Conservation (phyloP, 2,113 vertebrate genomes). For the Podilymbus podiceps region DNA sequence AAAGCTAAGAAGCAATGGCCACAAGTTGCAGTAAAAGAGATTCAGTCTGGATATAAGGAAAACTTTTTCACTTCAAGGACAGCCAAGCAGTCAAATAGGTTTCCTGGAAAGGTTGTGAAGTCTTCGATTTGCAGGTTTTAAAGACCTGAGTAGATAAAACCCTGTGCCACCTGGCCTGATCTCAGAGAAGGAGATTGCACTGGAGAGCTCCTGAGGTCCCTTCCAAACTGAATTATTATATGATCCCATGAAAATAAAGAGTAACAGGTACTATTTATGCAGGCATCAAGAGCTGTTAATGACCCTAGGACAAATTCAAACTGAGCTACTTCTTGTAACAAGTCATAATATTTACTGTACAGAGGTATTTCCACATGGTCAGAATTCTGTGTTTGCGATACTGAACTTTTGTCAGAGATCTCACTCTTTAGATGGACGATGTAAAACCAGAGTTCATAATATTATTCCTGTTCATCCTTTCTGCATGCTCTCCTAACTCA, state of each 20-base stretch:
- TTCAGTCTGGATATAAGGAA: neutral
- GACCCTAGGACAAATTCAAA: neutral
- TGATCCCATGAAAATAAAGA: neutral
- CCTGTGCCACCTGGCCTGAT: neutral
- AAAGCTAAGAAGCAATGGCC: neutral
- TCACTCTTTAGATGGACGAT: neutral
- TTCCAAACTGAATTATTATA: neutral
- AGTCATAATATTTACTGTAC: neutral
- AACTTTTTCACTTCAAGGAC: neutral
- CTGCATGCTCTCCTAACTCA: neutral
- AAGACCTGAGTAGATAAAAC: neutral
- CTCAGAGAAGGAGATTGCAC: neutral
- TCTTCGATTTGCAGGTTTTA: neutral
- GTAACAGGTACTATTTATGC: neutral
- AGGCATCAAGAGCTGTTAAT: neutral
- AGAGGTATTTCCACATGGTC: neutral
- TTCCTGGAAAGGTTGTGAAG: neutral
- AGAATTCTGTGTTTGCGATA: neutral
- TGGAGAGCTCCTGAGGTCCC: neutral
- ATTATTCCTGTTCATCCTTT: neutral
- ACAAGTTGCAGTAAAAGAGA: neutral
- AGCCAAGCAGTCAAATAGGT: neutral
- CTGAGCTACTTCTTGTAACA: neutral
- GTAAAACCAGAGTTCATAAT: neutral
- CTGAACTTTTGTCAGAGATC: neutral